Percentiles rank a stretch among this genome's conserved stretches.
Evolutionary conservation across 1,140 invertebrate species (phyloP).

Genomic region (Drosophila guanche): DNA sequence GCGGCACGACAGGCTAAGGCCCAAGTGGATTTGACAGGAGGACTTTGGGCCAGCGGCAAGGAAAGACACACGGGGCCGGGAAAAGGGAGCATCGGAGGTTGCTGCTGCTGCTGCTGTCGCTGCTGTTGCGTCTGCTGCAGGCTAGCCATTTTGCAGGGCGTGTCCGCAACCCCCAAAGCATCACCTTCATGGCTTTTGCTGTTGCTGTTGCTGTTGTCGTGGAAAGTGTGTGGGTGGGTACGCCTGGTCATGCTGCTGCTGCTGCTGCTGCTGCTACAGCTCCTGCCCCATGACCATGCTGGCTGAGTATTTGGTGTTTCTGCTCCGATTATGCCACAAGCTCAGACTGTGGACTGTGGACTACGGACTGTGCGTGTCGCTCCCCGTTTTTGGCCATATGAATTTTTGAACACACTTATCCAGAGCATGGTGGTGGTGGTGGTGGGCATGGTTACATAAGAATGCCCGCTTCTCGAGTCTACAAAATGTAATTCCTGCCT

Average conservation of each 20-base stretch:
- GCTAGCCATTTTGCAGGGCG: conserved; percentile 49
- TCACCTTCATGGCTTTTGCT: conserved; percentile 13
- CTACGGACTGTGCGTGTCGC: conserved; percentile 11
- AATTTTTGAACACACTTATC: conserved; percentile 43
- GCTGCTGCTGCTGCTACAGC: not conserved
- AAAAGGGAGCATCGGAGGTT: conserved; percentile 2
- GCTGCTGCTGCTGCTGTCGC: not conserved
- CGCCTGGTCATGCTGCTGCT: not conserved
- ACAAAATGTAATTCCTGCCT: conserved; percentile 40
- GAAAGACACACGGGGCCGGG: not conserved
- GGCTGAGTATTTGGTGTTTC: conserved; percentile 31
- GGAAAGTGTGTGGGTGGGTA: conserved; percentile 25
- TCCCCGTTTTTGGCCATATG: conserved; percentile 45
- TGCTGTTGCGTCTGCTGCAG: not conserved
- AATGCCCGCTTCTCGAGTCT: conserved; percentile 29
- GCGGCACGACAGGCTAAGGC: conserved; percentile 56
- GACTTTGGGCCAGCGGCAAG: conserved; percentile 23
- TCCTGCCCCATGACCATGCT: not conserved
- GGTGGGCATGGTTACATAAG: conserved; percentile 11
- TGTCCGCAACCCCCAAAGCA: conserved; percentile 8
- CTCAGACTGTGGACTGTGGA: conserved; percentile 14
- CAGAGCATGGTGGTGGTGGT: not conserved
- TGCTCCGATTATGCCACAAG: conserved; percentile 56
- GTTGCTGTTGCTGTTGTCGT: conserved; percentile 3
- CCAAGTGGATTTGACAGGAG: conserved; percentile 47